phyloP scores from a whole-genome alignment of 2,888 invertebrate species.

The Camptogramma bilineatum region DNA sequence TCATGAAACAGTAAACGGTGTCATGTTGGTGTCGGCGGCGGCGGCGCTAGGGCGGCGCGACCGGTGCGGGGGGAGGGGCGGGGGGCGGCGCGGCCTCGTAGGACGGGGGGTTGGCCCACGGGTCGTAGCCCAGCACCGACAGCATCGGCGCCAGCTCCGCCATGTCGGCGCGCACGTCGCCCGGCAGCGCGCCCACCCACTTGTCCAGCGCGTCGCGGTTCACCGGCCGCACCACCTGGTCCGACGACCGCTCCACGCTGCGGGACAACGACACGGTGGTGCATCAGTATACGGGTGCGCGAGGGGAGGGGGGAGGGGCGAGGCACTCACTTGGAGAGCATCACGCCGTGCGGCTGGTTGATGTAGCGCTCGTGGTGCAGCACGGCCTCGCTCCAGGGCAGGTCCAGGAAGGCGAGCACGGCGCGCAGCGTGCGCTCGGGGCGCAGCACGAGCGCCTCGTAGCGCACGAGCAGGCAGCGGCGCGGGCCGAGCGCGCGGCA shows the following conservation, averaged over 20 bases:
- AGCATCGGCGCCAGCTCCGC: constrained; percentile 98
- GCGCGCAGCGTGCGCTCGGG: constrained; percentile 95
- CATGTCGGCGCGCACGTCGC: constrained; percentile 97
- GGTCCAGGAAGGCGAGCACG: constrained; percentile 94
- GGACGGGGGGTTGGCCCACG: constrained; percentile 97
- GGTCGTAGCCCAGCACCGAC: constrained; percentile 96
- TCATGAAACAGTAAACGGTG: constrained; percentile 24
- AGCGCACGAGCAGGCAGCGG: constrained; percentile 95
- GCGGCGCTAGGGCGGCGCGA: constrained; percentile 43
- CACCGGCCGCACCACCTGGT: constrained; percentile 99
- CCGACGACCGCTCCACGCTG: constrained; percentile 98
- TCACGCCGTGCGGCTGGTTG: constrained; percentile 97
- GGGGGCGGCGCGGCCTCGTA: constrained; percentile 90
- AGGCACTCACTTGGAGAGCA: constrained; percentile 93
- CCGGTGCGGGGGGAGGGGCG: constrained; percentile 47
- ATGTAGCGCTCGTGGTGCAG: constrained; percentile 99
- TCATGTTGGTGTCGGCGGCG: constrained; percentile 12
- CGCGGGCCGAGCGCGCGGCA: constrained; percentile 92
- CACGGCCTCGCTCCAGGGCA: constrained; percentile 98
- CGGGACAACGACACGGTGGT: constrained; percentile 46
- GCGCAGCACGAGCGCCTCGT: constrained; percentile 98
- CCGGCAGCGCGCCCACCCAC: constrained; percentile 96
- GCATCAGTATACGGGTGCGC: too few relatives aligned
- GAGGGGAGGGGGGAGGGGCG: neutral
- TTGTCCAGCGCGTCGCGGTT: constrained; percentile 97